phyloP scores from a whole-genome alignment of 2,888 invertebrate genomes.

The Matsumyia berberina region DNA sequence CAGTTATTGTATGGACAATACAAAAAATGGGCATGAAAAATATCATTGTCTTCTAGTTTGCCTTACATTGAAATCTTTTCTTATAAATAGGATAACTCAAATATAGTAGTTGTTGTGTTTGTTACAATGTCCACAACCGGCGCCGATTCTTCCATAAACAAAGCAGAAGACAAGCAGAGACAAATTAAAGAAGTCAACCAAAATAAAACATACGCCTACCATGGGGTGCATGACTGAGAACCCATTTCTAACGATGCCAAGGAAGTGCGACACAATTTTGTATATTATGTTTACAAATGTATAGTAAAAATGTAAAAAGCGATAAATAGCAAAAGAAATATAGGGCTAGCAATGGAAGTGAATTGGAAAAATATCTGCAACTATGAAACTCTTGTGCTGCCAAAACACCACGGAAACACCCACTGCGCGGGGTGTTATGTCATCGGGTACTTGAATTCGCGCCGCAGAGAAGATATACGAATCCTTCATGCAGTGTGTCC shows the following conservation, averaged over 20 bases:
- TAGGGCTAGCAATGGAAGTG: slow-evolving; percentile 53
- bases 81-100: slow-evolving; percentile 35
- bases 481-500: slow-evolving; percentile 50
- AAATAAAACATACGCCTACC: slow-evolving; percentile 65
- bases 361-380: slow-evolving; percentile 74
- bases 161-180: slow-evolving; percentile 47
- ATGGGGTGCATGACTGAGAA: slow-evolving; percentile 37
- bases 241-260: slow-evolving; percentile 56
- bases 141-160: slow-evolving; percentile 54
- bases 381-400: slow-evolving; percentile 60
- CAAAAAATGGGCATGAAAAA: slow-evolving; percentile 3
- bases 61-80: not conserved
- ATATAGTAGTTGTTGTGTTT: slow-evolving; percentile 17
- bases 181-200: slow-evolving; percentile 62
- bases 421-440: slow-evolving; percentile 66
- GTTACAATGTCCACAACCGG: slow-evolving; percentile 38
- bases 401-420: slow-evolving; percentile 73
- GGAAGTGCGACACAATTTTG: slow-evolving; percentile 33
- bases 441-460: slow-evolving; percentile 62
- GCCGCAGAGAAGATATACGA: slow-evolving; percentile 40
- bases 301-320: slow-evolving; percentile 27
- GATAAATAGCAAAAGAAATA: slow-evolving; percentile 50
- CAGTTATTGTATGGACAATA: not conserved
- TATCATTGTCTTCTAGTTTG: not conserved
- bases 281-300: slow-evolving; percentile 41